phyloP scores from a whole-genome alignment of 2,888 invertebrate genomes.

The Platypus cylindrus region DNA sequence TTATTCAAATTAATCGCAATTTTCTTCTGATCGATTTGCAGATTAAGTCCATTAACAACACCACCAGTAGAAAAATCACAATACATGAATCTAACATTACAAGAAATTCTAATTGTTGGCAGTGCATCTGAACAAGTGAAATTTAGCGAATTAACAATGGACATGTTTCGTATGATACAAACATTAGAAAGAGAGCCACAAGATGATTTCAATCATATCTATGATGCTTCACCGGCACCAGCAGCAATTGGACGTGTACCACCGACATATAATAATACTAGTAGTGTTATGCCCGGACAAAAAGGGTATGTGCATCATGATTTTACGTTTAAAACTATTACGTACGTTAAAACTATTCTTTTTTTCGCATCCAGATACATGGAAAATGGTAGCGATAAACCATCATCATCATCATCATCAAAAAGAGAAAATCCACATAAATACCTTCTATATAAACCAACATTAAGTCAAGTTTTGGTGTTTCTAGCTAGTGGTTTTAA shows the following conservation, averaged over 20 bases:
- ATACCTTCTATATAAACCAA: conserved; percentile 90
- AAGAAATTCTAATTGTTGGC: conserved; percentile 90
- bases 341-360: conserved; percentile 1
- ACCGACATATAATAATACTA: too few relatives aligned
- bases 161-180: conserved; percentile 96
- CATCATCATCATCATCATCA: too few relatives aligned
- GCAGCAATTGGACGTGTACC: conserved; percentile 56
- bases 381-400: conserved; percentile 61
- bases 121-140: conserved; percentile 90
- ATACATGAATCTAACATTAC: conserved; percentile 74
- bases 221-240: conserved; percentile 58
- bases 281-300: conserved; percentile 32
- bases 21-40: conserved; percentile 27
- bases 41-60: conserved; percentile 69
- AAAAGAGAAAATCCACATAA: conserved; percentile 91
- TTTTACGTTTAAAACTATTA: too few relatives aligned
- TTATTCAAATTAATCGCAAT: not conserved
- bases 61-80: conserved; percentile 80
- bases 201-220: conserved; percentile 62
- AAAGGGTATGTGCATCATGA: too few relatives aligned
- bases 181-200: conserved; percentile 86
- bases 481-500: conserved; percentile 87
- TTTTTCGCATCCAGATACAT: conserved; percentile 32
- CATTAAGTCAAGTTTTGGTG: conserved; percentile 83
- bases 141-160: conserved; percentile 92